Evolutionary conservation across 1,140 invertebrate genomes (phyloP), one percentile per base, ranked within the genome.

Genomic region (Camponotus vicinus): DNA sequence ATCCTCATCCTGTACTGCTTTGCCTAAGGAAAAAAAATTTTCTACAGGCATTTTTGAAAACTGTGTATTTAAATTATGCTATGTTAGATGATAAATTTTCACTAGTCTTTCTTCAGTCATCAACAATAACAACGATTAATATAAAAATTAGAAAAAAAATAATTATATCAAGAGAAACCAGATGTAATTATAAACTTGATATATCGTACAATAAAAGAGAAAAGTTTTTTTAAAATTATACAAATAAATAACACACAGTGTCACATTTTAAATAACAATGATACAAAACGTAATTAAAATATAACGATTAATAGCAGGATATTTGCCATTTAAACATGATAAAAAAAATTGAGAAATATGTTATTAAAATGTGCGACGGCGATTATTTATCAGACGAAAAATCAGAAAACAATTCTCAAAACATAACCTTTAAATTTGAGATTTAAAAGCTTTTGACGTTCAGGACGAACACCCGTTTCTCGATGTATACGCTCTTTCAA

Each of bases 401-500:
- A 6, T n/a, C 11, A 21, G 67, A 70, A 66, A 49, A 80, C 55
- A 80, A 59, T 86, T 88, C 0, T 52, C 71, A 92, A 89, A 91
- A 90, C 89, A 87, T 93, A 94, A 98, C 98, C 98, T 97, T 98
- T 98, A 92, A 97, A 96, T 95, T 98, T 99, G 21, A 99, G 95
- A 94, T 99, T 99, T 7, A 99, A 95, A 11, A 99, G 94, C 95
- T 99, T 99, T 94, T 99, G 99, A 88, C 98, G 96, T 92, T 98
- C 97, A 6, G 98, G 98, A 64, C 97, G 94, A n/a, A 99, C 98
- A 37, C 97, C 97, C 63, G 98, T 99, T 92, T 97, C 96, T 93
- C 97, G 96, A 92, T 97, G 96, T 87, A 99, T 98, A 40, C 96
- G 96, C 88, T 97, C 96, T 95, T 99, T 99, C 63, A 99, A 95